A percentile compares a stretch with the other conserved stretches of the same genome.
phyloP scores from a whole-genome alignment of 2,888 invertebrate genomes.

The Cyaniris semiargus region DNA sequence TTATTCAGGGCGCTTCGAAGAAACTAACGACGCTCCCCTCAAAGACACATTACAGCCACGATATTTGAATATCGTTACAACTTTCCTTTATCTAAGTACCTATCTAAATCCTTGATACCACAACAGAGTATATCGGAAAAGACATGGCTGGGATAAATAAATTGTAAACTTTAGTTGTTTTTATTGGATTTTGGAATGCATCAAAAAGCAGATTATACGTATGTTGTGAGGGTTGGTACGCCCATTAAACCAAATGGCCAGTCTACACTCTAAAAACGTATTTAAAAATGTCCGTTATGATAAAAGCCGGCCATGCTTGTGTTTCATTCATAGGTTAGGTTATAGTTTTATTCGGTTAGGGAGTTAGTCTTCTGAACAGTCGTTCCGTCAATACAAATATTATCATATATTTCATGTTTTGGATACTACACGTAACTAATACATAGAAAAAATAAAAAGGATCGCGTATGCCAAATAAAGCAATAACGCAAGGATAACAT shows the following conservation, averaged over 20 bases:
- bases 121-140: neutral
- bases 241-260: no score
- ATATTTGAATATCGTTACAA: constrained; percentile 13
- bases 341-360: no score
- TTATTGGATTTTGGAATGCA: neutral
- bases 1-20: constrained; percentile 28
- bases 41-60: constrained; percentile 21
- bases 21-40: constrained; percentile 25
- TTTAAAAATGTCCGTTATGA: no score
- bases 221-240: no score
- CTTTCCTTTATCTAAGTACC: constrained; percentile 1
- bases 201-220: no score
- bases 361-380: no score
- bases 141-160: neutral
- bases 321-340: no score
- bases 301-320: no score
- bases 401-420: neutral
- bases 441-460: neutral
- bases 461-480: constrained; percentile 4
- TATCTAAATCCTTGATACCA: neutral
- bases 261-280: no score
- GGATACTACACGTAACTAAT: neutral
- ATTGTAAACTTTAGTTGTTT: neutral
- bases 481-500: constrained; percentile 15
- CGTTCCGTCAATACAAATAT: no score